Percentiles rank a stretch among this genome's conserved stretches.
Evolutionary conservation across 1,140 invertebrate genomes (phyloP).

Genomic region (Macrosteles quadrilineatus): DNA sequence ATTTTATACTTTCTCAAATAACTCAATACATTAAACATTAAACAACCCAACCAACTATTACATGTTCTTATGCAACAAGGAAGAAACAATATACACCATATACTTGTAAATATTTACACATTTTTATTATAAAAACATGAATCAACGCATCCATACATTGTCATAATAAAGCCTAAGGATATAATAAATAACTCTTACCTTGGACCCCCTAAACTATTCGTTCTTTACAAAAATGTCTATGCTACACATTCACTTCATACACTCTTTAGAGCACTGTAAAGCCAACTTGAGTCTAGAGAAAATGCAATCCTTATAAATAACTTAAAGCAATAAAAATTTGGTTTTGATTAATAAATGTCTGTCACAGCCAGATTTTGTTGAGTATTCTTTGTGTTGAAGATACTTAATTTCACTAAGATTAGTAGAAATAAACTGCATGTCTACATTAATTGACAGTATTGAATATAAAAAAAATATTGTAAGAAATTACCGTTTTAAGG

Average conservation of each 20-base stretch:
- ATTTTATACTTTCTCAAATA: too few species aligned
- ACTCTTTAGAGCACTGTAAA: background rate
- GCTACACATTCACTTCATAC: background rate
- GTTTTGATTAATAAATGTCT: slow-evolving; percentile 16
- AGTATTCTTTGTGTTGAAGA: background rate
- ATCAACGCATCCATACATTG: slow-evolving; percentile 3
- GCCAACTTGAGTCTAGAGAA: background rate
- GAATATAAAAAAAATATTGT: background rate
- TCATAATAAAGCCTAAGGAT: slow-evolving; percentile 1
- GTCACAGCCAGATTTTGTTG: slow-evolving; percentile 21
- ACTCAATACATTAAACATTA: too few species aligned
- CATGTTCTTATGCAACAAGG: too few species aligned
- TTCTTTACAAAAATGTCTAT: slow-evolving; percentile 22
- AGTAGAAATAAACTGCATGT: background rate
- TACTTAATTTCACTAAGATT: background rate
- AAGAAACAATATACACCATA: background rate
- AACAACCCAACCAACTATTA: too few species aligned
- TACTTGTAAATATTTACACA: slow-evolving; percentile 9
- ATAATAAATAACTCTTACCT: slow-evolving; percentile 25
- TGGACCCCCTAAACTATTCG: slow-evolving; percentile 11
- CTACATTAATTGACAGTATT: background rate
- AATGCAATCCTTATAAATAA: background rate
- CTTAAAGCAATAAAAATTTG: slow-evolving; percentile 20
- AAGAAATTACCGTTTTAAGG: background rate
- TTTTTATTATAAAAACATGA: slow-evolving; percentile 24